These are phyloP conservation scores for Hyperoodon ampullatus DNA, from an alignment of 2,113 vertebrate genomes.

Conservation along the genomic window DNA sequence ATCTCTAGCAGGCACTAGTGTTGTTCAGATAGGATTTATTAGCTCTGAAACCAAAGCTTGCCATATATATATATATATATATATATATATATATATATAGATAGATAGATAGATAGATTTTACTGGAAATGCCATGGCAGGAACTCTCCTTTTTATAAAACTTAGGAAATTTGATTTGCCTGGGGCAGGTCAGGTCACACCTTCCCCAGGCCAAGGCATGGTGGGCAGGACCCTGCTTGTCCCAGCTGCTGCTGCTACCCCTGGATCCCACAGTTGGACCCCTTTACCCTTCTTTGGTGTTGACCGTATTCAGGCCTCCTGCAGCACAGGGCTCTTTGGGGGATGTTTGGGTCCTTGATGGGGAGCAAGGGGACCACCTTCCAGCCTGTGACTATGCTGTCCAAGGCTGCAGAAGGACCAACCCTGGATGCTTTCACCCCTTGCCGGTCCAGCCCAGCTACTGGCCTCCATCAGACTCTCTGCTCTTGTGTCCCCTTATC, in stretches of 20 bases:
- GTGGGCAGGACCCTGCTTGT: neutral
- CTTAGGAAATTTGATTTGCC: neutral
- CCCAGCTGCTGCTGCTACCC: neutral
- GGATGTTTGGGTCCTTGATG: neutral
- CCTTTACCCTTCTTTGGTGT: neutral
- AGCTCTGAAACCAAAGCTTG: conserved; percentile 32
- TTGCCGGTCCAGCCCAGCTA: too few species aligned
- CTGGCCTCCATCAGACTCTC: neutral
- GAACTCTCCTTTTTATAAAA: neutral
- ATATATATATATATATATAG: too few species aligned
- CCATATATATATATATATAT: too few species aligned
- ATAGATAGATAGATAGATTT: neutral
- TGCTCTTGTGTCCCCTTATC: neutral
- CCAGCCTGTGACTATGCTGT: neutral
- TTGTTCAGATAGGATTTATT: conserved; percentile 42
- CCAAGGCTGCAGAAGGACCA: neutral
- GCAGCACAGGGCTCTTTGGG: neutral
- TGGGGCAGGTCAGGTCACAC: neutral
- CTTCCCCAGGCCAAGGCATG: neutral
- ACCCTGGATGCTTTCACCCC: neutral
- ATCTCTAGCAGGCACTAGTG: neutral
- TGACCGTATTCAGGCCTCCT: neutral
- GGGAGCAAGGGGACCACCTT: neutral
- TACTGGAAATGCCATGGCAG: neutral
- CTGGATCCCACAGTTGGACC: neutral